Evolutionary conservation across 2,888 invertebrate genomes (phyloP), one percentile per base, ranked within the genome.

Genomic region (Plagiodera versicolora): DNA sequence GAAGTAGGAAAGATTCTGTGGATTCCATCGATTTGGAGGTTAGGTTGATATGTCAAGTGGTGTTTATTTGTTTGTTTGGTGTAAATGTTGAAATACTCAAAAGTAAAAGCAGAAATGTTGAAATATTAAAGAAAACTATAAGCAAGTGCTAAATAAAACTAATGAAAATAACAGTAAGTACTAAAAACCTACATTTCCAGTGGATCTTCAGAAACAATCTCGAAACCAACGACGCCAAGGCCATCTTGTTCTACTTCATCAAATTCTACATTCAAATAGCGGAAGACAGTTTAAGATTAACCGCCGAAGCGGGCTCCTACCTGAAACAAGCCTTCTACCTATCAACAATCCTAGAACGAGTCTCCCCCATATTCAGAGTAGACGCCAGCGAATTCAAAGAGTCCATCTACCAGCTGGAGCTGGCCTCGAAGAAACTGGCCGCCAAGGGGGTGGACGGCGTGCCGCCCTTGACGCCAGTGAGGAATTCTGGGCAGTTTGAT

Each of bases 241-340:
- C 85, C 56, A 81, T 92, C 1, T 76, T 92, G 0, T 85, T 87
- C 72, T 86, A 89, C 71, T 89, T 92, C 70, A 85, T 91, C 49
- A 82, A 86, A 24, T 89, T 90, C 71, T 89, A 91, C 69, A 84
- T 91, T 32, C 83, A 85, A 56, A 89, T 92, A 84, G 87, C 89
- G 0, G 83, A 86, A 57, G 84, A 83, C 54, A 87, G 89, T 63
- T 84, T 85, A 14, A 83, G 84, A 63, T 86, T 87, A 59, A 83
- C 85, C 10, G 85, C 87, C 0, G 80, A 89, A 72, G 87, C 88
- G 5, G 79, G 84, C 1, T 84, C 88, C 62, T 91, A 90, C 71
- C 79, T 92, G 39, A 85, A 88, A 61, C 92, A 92, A 72, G 87
- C 89, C 0, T 84, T 85, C 61, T 83, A 90, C 55, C 80, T 93